Base-by-base conservation (phyloP, 2,113 vertebrate species). In the Psittacula cyanocephala region DNA sequence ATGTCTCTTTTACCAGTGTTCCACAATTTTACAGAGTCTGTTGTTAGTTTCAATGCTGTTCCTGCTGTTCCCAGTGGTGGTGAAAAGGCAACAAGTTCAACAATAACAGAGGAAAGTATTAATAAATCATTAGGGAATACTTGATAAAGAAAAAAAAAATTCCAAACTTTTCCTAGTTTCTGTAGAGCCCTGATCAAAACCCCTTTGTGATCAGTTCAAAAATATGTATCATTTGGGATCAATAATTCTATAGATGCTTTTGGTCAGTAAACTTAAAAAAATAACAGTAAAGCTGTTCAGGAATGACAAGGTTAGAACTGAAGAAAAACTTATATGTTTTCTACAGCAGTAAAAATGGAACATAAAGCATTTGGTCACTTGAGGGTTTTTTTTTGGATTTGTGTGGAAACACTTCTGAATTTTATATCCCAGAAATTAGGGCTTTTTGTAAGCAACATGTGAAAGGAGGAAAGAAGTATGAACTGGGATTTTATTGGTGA, bases 321-420 rank as follows among this genome's bases (percentile, higher is more conserved):
- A 15, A 50, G 7, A 62, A 77, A 89, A 74, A 31, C 1, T 69
- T 7, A 2, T 37, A 41, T 33, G 6, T 59, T 77, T 72, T 59
- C 59, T 65, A 20, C 12, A 27, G 7, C 10, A 65, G 25, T 28
- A 70, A 57, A 70, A 69, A 90, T 9, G 11, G 11, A 70, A 20
- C 9, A 44, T 3, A 31, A 37, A 8, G 4, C 7, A 31, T 77
- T 74, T 81, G 39, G 47, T 7, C 8, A 55, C 23, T 77, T 81
- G 3, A 68, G 7, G 2, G 0, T 0, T 10, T 43, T 18, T 18
- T 41, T 57, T 49, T 37, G 8, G 0, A 4, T 50, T 82, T 33
- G 6, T 75, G 12, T 65, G 33, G 41, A 50, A 57, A 70, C 9
- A 16, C 13, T 79, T 69, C 14, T 2, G 13, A 35, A 33, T 74